A percentile compares a stretch with the other conserved stretches of the same genome.
These are phyloP conservation scores for Hycleus phaleratus DNA, from an alignment of 1,140 invertebrate genomes.

Conservation along the genomic window DNA sequence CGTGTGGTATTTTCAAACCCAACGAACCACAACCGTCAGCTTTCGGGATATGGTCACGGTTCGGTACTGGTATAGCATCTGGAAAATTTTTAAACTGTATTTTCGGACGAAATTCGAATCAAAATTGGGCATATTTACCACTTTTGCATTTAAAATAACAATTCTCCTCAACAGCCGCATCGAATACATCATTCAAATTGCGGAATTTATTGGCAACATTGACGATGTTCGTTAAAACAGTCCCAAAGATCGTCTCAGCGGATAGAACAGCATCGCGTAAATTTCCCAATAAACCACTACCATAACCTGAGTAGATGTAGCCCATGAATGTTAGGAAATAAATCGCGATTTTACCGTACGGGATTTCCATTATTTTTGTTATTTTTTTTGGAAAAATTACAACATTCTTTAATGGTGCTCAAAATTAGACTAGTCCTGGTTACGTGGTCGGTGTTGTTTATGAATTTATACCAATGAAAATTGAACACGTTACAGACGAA, in stretches of 20 bases:
- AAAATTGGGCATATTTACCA: constrained; percentile 41
- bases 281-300: constrained; percentile 62
- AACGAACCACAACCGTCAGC: constrained; percentile 78
- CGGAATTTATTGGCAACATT: constrained; percentile 69
- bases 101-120: background rate
- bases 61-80: constrained; percentile 59
- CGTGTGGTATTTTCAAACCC: constrained; percentile 61
- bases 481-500: too few species aligned
- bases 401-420: too few species aligned
- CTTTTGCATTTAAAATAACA: constrained; percentile 66
- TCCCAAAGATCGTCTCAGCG: constrained; percentile 67
- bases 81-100: constrained; percentile 16
- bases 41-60: constrained; percentile 62
- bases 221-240: constrained; percentile 65
- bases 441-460: too few species aligned
- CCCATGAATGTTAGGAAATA: constrained; percentile 67
- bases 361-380: constrained; percentile 50
- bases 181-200: constrained; percentile 70
- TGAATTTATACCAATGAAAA: too few species aligned
- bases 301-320: constrained; percentile 72
- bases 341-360: constrained; percentile 65
- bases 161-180: constrained; percentile 74
- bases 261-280: constrained; percentile 69
- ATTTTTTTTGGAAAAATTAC: too few species aligned
- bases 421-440: too few species aligned